Percentiles rank a stretch among this genome's conserved stretches.
phyloP scores from a whole-genome alignment of 2,888 invertebrate genomes.

The Alloplasta piceator region DNA sequence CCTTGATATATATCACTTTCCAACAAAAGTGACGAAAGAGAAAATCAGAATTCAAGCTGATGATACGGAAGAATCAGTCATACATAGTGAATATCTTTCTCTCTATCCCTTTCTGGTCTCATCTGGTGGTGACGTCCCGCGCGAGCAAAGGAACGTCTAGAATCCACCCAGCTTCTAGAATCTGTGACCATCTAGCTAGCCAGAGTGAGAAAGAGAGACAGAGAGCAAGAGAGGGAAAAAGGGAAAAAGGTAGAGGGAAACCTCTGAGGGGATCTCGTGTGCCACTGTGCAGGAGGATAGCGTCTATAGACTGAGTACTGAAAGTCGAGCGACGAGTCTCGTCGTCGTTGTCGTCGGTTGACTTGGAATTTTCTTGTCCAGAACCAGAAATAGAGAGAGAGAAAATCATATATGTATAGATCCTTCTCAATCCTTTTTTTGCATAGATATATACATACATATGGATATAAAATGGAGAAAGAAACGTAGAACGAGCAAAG shows the following conservation, averaged over 20 bases:
- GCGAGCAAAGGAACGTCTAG: slow-evolving; percentile 48
- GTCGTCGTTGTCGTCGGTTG: slow-evolving; percentile 32
- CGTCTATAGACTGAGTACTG: slow-evolving; percentile 49
- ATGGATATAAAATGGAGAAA: slow-evolving; percentile 21
- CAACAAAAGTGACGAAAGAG: too few species aligned
- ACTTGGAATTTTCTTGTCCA: slow-evolving; percentile 60
- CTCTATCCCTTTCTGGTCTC: slow-evolving; percentile 17
- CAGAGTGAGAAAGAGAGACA: slow-evolving; percentile 4
- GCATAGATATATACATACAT: not conserved
- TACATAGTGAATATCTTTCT: not conserved
- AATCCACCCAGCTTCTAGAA: slow-evolving; percentile 61
- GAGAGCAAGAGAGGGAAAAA: slow-evolving; percentile 15
- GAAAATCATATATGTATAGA: slow-evolving; percentile 19
- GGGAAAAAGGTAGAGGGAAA: not conserved
- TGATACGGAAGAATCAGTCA: not conserved
- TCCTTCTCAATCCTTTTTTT: not conserved
- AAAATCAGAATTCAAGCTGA: too few species aligned
- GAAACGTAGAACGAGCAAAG: slow-evolving; percentile 51
- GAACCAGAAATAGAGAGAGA: slow-evolving; percentile 33
- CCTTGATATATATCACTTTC: too few species aligned
- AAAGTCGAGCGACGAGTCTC: slow-evolving; percentile 64
- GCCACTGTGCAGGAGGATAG: slow-evolving; percentile 45
- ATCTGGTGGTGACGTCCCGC: slow-evolving; percentile 29
- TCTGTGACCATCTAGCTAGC: slow-evolving; percentile 56
- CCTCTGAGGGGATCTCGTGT: slow-evolving; percentile 14